Evolutionary conservation across 2,113 vertebrate genomes (phyloP), one percentile per base, ranked within the genome.

Genomic region (Micronisus gabar): DNA sequence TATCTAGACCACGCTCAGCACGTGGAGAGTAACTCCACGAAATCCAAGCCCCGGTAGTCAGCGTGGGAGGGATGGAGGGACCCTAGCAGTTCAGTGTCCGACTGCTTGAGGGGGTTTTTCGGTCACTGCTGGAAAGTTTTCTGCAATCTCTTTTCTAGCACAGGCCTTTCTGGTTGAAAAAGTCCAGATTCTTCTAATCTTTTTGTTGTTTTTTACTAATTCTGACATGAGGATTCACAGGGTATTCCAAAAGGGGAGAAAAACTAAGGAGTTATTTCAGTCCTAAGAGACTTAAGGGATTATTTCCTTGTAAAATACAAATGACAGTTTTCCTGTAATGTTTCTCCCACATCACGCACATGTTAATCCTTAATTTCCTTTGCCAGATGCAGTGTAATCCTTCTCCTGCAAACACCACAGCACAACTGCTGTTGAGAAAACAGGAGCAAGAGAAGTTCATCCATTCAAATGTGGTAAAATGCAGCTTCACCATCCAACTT

Each of bases 261-360:
- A 86, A 94, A 70, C 5, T 41, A 65, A 88, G 81, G 83, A 86
- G 95, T 78, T 94, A 75, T 74, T 96, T 94, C 86, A 95, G 86
- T 72, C 86, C 78, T 96, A 94, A 96, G 94, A 97, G 94, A 97
- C 78, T 97, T 97, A 96, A 96, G 94, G 94, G 90, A 97, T 97
- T 97, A 97, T 95, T 94, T 96, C 94, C 79, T 95, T 95, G 92
- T 95, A 86, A 97, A 97, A 97, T 93, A 94, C 91, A 94, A 97
- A 92, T 79, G 68, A 80, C 79, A 96, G 83, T 96, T 97, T 94
- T 88, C 88, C 94, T 96, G 91, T 76, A 95, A 91, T 81, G 68
- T 96, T 97, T 93, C 86, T 95, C 38, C 83, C 84, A 82, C 84
- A 65, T 80, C 96, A 96, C 65, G 62, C 88, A 88, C 90, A 86